These are phyloP conservation scores for Leiothrix lutea DNA, from an alignment of 2,113 vertebrate genomes.

Conservation along the genomic window DNA sequence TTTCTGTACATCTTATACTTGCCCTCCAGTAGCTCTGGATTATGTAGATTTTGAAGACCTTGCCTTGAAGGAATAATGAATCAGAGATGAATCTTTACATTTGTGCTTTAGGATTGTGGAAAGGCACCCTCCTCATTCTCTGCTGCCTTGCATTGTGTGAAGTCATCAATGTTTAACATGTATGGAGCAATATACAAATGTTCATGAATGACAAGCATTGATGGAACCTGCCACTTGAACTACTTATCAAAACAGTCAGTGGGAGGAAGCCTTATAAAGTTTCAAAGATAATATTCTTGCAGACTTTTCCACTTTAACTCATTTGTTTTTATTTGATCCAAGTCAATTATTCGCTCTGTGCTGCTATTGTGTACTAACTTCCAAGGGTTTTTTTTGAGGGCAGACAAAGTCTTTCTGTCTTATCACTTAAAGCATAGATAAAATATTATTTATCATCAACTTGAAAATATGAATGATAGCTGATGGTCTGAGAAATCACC, in stretches of 20 bases:
- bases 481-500: neutral
- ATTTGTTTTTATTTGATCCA: neutral
- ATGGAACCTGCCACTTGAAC: neutral
- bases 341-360: neutral
- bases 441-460: neutral
- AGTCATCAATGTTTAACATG: neutral
- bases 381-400: neutral
- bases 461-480: neutral
- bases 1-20: neutral
- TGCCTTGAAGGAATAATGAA: neutral
- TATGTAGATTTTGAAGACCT: neutral
- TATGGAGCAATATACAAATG: neutral
- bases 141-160: neutral
- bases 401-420: neutral
- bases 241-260: neutral
- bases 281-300: neutral
- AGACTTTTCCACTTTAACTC: neutral
- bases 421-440: neutral
- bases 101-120: neutral
- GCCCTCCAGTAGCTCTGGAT: neutral
- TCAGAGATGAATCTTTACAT: neutral
- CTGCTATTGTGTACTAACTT: neutral
- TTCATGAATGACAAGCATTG: neutral
- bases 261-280: neutral
- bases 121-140: neutral